Evolutionary conservation across 2,113 vertebrate genomes (phyloP), one percentile per base, ranked within the genome.

Genomic region (Gambusia holbrooki): DNA sequence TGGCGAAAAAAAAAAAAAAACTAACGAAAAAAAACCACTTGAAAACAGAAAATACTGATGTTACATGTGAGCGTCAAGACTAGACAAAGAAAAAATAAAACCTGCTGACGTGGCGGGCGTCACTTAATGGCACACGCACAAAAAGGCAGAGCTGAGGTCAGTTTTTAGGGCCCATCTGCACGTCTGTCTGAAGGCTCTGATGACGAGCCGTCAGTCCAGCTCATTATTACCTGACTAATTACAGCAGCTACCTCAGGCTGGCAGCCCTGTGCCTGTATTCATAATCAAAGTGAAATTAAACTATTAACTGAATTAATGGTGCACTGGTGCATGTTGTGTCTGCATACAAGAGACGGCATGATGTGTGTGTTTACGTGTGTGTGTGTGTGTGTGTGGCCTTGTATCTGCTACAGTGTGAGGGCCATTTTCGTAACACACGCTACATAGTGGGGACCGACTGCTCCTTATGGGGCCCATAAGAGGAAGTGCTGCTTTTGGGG

Each of bases 221-320:
- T 88, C 86, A 88, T 88, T 90, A 89, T 88, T 82, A 88, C 82
- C 84, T 87, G 71, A 85, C 80, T 93, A 89, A 91, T 92, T 87
- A 85, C 84, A 84, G 29, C 74, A 73, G 77, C 73, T 84, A 79
- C 86, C 78, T 79, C 70, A 80, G 84, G 83, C 84, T 80, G 81
- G 66, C 76, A 68, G 74, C 70, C 29, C 27, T 65, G 28, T 28
- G 82, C 40, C 80, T 71, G 54, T 70, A 78, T 82, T 85, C 29
- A 84, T 85, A 87, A 85, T 89, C 85, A 87, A 86, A 88, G 82
- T 37, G 42, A 83, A 91, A 87, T 91, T 87, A 77, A 90, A 88
- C 79, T 70, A 83, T 89, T 86, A 84, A 85, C 69, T 85, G 84
- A 85, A 88, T 84, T 86, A 86, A 88, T 83, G 82, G 81, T 8